Evolutionary conservation across 30 jellyfish, hydroid and myxozoan species (phyloP).

Genomic region (Aurelia sp.): DNA sequence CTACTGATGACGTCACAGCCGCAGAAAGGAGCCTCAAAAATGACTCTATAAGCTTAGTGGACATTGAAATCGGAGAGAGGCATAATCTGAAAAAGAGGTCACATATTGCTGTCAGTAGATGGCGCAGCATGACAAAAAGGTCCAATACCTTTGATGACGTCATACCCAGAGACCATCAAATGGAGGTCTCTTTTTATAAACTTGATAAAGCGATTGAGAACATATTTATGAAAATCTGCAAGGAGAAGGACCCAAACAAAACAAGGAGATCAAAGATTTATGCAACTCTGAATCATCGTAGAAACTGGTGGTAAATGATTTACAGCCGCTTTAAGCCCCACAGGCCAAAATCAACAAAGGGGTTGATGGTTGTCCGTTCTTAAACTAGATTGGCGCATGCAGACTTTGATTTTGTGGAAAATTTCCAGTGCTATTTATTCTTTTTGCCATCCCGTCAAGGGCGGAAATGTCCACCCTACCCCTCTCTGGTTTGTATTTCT

Average conservation of each 20-base stretch:
- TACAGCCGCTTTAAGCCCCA: no score
- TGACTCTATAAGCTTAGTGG: conserved; percentile 93
- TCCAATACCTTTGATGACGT: conserved; percentile 52
- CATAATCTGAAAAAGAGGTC: conserved; percentile 69
- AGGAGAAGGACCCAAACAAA: conserved; percentile 45
- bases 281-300: conserved; percentile 43
- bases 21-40: conserved; percentile 83
- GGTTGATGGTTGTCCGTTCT: no score
- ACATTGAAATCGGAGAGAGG: conserved; percentile 96
- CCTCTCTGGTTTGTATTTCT: no score
- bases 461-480: no score
- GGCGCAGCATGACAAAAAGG: conserved; percentile 72
- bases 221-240: conserved; percentile 86
- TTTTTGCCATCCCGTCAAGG: no score
- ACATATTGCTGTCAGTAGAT: conserved; percentile 83
- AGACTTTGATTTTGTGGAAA: no score
- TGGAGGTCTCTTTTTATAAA: conserved; percentile 90
- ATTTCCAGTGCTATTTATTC: no score
- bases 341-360: no score
- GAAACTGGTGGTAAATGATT: conserved; percentile 29
- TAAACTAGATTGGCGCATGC: no score
- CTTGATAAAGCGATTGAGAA: conserved; percentile 83
- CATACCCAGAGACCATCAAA: conserved; percentile 85
- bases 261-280: conserved; percentile 52
- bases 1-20: conserved; percentile 87